Evolutionary conservation across 2,888 invertebrate genomes (phyloP).

Genomic region (Leucania comma): DNA sequence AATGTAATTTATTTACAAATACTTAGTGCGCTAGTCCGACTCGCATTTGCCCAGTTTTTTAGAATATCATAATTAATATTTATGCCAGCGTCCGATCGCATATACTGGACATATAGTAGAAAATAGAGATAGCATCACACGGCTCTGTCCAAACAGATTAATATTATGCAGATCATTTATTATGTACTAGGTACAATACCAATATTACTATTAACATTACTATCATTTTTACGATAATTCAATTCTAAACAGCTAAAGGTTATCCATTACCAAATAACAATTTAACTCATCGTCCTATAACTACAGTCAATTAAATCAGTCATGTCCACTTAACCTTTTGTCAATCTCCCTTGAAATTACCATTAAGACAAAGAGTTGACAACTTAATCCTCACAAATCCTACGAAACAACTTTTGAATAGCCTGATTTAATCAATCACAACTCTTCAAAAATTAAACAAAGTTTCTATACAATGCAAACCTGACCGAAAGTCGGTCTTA

Average conservation of each 20-base stretch:
- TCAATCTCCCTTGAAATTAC: conserved; percentile 31
- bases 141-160: too few species aligned
- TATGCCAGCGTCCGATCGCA: too few species aligned
- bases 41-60: too few species aligned
- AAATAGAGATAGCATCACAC: too few species aligned
- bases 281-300: neutral
- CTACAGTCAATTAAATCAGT: conserved; percentile 16
- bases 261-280: neutral
- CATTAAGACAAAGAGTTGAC: conserved; percentile 29
- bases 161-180: too few species aligned
- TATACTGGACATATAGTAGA: too few species aligned
- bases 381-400: conserved; percentile 24
- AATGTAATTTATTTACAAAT: too few species aligned
- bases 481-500: conserved; percentile 50
- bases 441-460: conserved; percentile 46
- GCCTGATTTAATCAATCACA: conserved; percentile 29
- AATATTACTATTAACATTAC: neutral
- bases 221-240: neutral
- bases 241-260: neutral
- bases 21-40: too few species aligned
- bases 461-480: conserved; percentile 53
- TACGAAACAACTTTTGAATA: conserved; percentile 20
- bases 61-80: too few species aligned
- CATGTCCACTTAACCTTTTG: conserved; percentile 1
- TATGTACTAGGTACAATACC: too few species aligned